Evolutionary conservation across 2,113 vertebrate species (phyloP).

Genomic region (Pelodiscus sinensis): DNA sequence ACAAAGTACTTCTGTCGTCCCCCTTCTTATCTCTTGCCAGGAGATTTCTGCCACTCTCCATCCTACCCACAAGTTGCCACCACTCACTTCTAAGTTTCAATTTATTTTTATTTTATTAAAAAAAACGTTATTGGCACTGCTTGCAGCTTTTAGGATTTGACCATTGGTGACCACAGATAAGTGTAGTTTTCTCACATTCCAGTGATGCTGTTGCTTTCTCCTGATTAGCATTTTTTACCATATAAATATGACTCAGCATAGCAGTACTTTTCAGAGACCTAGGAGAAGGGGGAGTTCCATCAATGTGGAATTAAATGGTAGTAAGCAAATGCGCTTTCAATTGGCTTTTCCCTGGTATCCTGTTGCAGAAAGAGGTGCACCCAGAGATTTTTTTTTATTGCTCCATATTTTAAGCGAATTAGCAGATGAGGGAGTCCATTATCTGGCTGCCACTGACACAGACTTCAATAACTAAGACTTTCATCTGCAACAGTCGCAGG

Average conservation of each 20-base stretch:
- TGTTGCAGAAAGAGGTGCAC: neutral
- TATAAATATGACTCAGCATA: neutral
- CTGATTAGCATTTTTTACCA: neutral
- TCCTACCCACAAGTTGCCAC: neutral
- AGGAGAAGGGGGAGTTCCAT: neutral
- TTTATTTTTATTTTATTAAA: neutral
- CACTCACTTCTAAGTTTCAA: constrained; percentile 23
- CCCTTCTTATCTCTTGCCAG: neutral
- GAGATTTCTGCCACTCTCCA: neutral
- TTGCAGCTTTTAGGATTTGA: neutral
- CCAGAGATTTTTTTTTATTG: neutral
- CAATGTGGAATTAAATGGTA: neutral
- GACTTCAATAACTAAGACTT: neutral
- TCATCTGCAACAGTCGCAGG: constrained; percentile 9
- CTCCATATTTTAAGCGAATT: neutral
- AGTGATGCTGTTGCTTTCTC: neutral
- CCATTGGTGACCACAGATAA: neutral
- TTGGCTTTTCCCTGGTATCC: neutral
- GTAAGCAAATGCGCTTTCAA: neutral
- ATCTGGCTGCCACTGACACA: neutral
- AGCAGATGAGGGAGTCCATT: neutral
- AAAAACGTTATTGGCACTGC: neutral
- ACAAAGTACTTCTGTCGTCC: constrained; percentile 16
- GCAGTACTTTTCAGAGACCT: neutral
- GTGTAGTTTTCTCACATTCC: neutral